A percentile compares a stretch with the other conserved stretches of the same genome.
Evolutionary conservation across 2,113 vertebrate genomes (phyloP).

Genomic region (human (Homo sapiens)): GRCh38 chr16:66044501-66045000

Average conservation of each 20-base stretch:
- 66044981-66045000: neutral
- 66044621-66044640: conserved; percentile 65
- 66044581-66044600: conserved; percentile 58
- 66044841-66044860: neutral
- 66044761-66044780: conserved; percentile 37
- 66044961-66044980: neutral
- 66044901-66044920: neutral
- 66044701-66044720: conserved; percentile 75
- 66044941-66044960: neutral
- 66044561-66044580: conserved; percentile 49
- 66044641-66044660: conserved; percentile 80
- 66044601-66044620: conserved; percentile 70
- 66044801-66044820: neutral
- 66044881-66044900: neutral
- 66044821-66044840: neutral
- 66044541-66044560: conserved; percentile 27
- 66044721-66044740: conserved; percentile 75
- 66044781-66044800: neutral
- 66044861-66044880: neutral
- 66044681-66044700: conserved; percentile 77
- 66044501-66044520: conserved; percentile 33
- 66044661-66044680: conserved; percentile 59
- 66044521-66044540: neutral
- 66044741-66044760: neutral
- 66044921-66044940: neutral